Evolutionary conservation across 2,888 invertebrate species (phyloP), one percentile per base, ranked within the genome.

Genomic region (Eristalinus aeneus): DNA sequence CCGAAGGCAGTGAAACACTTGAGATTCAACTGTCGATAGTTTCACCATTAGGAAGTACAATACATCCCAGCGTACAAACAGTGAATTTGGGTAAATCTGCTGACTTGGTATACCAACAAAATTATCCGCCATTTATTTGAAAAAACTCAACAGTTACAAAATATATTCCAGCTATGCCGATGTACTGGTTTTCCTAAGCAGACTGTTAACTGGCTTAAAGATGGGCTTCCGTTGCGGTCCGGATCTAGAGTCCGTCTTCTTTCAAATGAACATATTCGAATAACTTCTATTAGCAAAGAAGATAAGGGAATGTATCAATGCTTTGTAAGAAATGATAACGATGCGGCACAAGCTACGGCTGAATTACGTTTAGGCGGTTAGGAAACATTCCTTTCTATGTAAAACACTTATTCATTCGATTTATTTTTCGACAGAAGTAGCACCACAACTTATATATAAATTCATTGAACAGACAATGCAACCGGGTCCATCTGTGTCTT

Each of bases 241-340:
- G 94, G 94, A 54, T 94, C 94, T 31, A 93, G 95, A 67, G 93
- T 94, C 22, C 93, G 93, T 86, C 90, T 94, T 89, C 92, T 94
- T 89, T 92, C 94, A 8, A 93, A 93, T 86, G 94, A 94, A 84
- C 93, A 93, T 86, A 93, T 94, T 85, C 93, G 93, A 88, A 94
- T 96, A 89, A 94, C 94, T 84, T 94, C 94, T 67, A 93, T 97
- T 53, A 95, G 95, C 72, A 95, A 96, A 88, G 96, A 96, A 84
- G 97, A 98, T 91, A 95, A 96, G 89, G 98, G 98, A 34, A 96
- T 97, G 95, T 98, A 97, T 92, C 98, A 98, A 91, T 98, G 98
- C 91, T 95, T 97, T 89, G 96, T 96, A 6, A 95, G 95, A 90
- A 97, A 97, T 90, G 95, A 96, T 79, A 94, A 95, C 90, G 97